Conservation (phyloP, 2,797 vertebrate species). For the Sebastes kiyomatsui region DNA sequence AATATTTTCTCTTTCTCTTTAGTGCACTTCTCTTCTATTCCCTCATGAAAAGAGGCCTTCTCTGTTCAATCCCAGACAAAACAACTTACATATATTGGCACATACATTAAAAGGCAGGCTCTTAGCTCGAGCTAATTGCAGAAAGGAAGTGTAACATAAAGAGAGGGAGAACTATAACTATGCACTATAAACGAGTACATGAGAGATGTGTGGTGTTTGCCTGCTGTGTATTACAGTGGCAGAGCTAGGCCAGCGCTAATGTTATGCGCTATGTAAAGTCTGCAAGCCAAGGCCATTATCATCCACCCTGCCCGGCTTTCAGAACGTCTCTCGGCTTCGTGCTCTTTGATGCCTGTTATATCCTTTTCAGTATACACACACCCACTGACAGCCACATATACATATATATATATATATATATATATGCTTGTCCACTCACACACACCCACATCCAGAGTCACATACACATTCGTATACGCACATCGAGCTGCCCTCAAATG, state of each 20-base stretch:
- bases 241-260: slow-evolving; percentile 60
- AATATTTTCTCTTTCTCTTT: slow-evolving; percentile 17
- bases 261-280: slow-evolving; percentile 64
- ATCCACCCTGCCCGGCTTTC: slow-evolving; percentile 52
- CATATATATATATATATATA: not conserved
- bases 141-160: slow-evolving; percentile 15
- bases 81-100: slow-evolving; percentile 30
- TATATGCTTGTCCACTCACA: not conserved
- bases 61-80: slow-evolving; percentile 31
- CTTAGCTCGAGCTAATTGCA: slow-evolving; percentile 50
- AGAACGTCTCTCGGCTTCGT: slow-evolving; percentile 47
- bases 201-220: slow-evolving; percentile 35
- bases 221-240: slow-evolving; percentile 39
- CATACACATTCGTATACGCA: not conserved
- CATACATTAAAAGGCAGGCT: slow-evolving; percentile 45
- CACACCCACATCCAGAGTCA: slow-evolving; percentile 14
- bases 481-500: not conserved
- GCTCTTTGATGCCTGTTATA: slow-evolving; percentile 50
- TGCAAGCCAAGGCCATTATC: slow-evolving; percentile 65
- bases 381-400: slow-evolving; percentile 5
- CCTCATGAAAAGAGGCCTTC: slow-evolving; percentile 28
- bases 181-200: slow-evolving; percentile 28
- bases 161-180: slow-evolving; percentile 5
- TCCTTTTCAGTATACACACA: slow-evolving; percentile 16
- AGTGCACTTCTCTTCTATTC: slow-evolving; percentile 24